Conservation (phyloP, 2,797 vertebrate species). For the Podarcis lilfordi region DNA sequence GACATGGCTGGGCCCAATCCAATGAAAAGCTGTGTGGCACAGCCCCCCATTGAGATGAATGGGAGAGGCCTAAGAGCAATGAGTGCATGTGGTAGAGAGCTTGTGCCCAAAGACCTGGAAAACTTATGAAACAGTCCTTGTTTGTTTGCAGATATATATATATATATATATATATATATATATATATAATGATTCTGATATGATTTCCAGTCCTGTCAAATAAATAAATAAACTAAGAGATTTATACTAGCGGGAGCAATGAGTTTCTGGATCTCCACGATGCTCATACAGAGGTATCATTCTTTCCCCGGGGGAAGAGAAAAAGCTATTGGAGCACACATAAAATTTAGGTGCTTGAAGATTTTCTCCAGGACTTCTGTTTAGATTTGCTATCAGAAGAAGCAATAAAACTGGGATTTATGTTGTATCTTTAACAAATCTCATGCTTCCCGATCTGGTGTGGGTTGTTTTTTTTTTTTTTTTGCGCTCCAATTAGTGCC, state of each 20-base stretch:
- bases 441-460: slow-evolving; percentile 62
- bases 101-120: slow-evolving; percentile 38
- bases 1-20: too few species aligned
- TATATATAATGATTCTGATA: slow-evolving; percentile 52
- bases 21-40: too few species aligned
- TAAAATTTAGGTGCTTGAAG: slow-evolving; percentile 68
- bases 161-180: slow-evolving; percentile 18
- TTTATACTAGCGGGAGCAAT: slow-evolving; percentile 72
- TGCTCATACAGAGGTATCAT: slow-evolving; percentile 52
- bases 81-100: background rate
- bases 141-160: slow-evolving; percentile 40
- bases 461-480: background rate
- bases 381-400: slow-evolving; percentile 67
- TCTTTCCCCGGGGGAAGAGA: slow-evolving; percentile 61
- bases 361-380: slow-evolving; percentile 68
- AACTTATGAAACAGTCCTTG: slow-evolving; percentile 58
- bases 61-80: background rate
- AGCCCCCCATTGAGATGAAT: background rate
- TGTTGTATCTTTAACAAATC: slow-evolving; percentile 68
- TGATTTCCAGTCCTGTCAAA: slow-evolving; percentile 61
- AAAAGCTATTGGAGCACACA: slow-evolving; percentile 64
- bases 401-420: slow-evolving; percentile 70
- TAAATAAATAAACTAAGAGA: slow-evolving; percentile 46
- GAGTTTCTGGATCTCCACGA: slow-evolving; percentile 61
- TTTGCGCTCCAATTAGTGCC: slow-evolving; percentile 64